These are phyloP conservation scores for Ectobius pallidus DNA, from an alignment of 2,888 invertebrate species.

Conservation along the genomic window DNA sequence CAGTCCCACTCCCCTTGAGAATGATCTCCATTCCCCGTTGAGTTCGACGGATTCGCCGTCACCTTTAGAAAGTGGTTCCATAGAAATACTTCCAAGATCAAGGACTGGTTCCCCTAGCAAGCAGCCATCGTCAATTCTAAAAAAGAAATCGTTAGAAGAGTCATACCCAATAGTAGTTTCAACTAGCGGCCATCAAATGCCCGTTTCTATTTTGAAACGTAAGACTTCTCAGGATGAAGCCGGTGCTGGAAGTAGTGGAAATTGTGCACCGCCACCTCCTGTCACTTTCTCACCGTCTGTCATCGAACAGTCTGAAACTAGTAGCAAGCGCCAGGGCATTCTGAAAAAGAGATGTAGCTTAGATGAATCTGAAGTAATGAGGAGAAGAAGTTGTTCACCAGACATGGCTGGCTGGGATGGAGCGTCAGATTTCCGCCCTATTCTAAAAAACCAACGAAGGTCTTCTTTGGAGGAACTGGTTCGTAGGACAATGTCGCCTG, in stretches of 20 bases:
- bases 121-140: constrained; percentile 64
- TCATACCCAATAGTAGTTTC: constrained; percentile 34
- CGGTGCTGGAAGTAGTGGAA: constrained; percentile 47
- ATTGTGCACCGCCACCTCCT: constrained; percentile 62
- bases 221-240: constrained; percentile 60
- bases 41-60: not conserved
- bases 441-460: constrained; percentile 69
- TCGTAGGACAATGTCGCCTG: constrained; percentile 66
- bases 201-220: constrained; percentile 65
- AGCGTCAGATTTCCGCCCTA: constrained; percentile 64
- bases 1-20: not conserved
- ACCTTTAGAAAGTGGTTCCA: constrained; percentile 14
- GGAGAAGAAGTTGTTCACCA: constrained; percentile 72
- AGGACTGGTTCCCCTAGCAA: constrained; percentile 32
- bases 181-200: constrained; percentile 47
- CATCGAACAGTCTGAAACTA: constrained; percentile 64
- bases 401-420: constrained; percentile 56
- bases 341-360: constrained; percentile 83
- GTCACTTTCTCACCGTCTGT: constrained; percentile 83
- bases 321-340: constrained; percentile 70
- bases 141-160: constrained; percentile 68
- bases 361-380: constrained; percentile 76
- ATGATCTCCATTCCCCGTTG: not conserved
- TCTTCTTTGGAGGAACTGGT: constrained; percentile 74
- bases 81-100: constrained; percentile 15